These are phyloP conservation scores for Rhinichthys osculus DNA, from an alignment of 2,797 vertebrate species.

Conservation along the genomic window DNA sequence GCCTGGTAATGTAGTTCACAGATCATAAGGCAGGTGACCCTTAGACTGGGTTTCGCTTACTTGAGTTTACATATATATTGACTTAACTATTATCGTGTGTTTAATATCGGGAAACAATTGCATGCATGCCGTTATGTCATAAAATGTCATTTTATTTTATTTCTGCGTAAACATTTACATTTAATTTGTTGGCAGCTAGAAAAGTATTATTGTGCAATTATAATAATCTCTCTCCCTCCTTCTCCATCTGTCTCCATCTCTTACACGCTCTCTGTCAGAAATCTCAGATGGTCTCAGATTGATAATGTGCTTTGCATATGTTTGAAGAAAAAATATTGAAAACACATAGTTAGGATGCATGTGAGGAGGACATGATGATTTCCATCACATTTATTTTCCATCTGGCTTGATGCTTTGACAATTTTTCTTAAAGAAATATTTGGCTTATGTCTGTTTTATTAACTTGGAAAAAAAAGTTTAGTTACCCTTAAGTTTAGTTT, in stretches of 20 bases:
- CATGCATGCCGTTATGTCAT: constrained; percentile 3
- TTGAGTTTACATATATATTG: constrained; percentile 20
- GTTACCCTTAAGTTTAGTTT: constrained; percentile 5
- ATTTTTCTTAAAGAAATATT: constrained; percentile 47
- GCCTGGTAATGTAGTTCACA: constrained; percentile 43
- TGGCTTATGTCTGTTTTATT: constrained; percentile 60
- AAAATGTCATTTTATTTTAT: constrained; percentile 23
- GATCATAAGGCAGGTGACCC: constrained; percentile 39
- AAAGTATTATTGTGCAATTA: constrained; percentile 41
- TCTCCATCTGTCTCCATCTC: constrained; percentile 34
- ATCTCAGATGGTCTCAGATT: constrained; percentile 24
- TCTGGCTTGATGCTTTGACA: constrained; percentile 30
- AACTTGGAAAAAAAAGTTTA: constrained; percentile 46
- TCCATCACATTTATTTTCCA: constrained; percentile 47
- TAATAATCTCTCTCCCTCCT: constrained; percentile 33
- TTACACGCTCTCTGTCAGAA: constrained; percentile 37
- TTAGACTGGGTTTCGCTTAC: constrained; percentile 4
- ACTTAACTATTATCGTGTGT: constrained; percentile 30
- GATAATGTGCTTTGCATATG: constrained; percentile 61
- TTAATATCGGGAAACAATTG: constrained; percentile 31
- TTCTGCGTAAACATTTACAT: constrained; percentile 29
- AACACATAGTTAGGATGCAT: constrained; percentile 69
- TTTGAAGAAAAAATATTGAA: constrained; percentile 69
- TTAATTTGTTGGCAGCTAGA: constrained; percentile 8
- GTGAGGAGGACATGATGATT: constrained; percentile 55